Conservation (phyloP, 2,888 invertebrate species). For the Nyleta sp. region DNA sequence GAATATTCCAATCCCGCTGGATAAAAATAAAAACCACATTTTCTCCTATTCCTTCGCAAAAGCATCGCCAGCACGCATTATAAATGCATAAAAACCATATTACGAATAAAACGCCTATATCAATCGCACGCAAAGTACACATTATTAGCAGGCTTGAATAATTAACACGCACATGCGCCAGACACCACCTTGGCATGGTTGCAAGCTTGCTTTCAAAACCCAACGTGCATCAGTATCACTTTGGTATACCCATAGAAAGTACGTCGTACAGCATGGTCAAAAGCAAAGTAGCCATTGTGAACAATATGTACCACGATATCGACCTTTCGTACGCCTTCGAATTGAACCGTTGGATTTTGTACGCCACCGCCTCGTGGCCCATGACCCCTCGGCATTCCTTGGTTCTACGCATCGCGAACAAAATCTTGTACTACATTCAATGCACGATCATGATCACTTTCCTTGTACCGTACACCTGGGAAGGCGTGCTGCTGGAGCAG, state of each 20-base stretch:
- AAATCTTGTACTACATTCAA: slow-evolving; percentile 1
- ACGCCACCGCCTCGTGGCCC: slow-evolving; percentile 14
- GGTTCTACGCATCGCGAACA: neutral
- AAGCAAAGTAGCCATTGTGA: neutral
- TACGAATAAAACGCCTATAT: neutral
- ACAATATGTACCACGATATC: neutral
- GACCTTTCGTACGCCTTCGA: slow-evolving; percentile 20
- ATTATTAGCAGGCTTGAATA: neutral
- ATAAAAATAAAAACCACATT: too few relatives aligned
- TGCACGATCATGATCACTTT: neutral
- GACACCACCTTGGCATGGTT: neutral
- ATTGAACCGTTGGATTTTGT: slow-evolving; percentile 21
- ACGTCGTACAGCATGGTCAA: neutral
- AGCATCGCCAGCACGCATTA: neutral
- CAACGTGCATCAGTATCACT: neutral
- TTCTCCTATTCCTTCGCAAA: too few relatives aligned
- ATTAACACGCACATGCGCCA: slow-evolving; percentile 13
- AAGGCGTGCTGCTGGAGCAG: neutral
- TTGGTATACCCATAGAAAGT: neutral
- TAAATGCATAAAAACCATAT: neutral
- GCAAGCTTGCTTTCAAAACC: neutral
- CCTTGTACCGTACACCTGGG: slow-evolving; percentile 7
- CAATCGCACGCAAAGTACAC: neutral
- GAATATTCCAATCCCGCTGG: too few relatives aligned
- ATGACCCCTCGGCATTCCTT: slow-evolving; percentile 4